phyloP scores from a whole-genome alignment of 2,888 invertebrate genomes.

The Gnatocerus cornutus region DNA sequence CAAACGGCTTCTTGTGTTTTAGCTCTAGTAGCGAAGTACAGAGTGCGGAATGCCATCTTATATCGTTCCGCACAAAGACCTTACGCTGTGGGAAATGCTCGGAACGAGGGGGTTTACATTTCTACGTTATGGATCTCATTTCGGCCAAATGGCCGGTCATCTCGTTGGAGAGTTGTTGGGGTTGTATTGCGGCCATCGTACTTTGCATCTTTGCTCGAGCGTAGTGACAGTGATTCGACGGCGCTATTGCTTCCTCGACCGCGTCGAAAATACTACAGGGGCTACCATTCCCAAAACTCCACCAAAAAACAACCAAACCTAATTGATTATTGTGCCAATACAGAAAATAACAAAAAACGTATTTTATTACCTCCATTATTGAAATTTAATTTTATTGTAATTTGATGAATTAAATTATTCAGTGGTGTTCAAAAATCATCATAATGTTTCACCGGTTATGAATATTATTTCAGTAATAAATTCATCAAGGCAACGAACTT shows the following conservation, averaged over 20 bases:
- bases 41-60: conserved; percentile 60
- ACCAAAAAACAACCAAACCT: conserved; percentile 1
- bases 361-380: no score
- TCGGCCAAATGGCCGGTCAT: conserved; percentile 66
- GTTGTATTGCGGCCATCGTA: conserved; percentile 57
- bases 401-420: no score
- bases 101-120: conserved; percentile 65
- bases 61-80: conserved; percentile 60
- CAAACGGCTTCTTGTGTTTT: conserved; percentile 52
- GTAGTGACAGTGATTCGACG: conserved; percentile 51
- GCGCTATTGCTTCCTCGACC: conserved; percentile 34
- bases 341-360: no score
- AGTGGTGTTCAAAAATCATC: no score
- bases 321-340: no score
- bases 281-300: neutral
- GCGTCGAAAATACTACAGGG: conserved; percentile 24
- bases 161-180: conserved; percentile 65
- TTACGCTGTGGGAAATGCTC: conserved; percentile 62
- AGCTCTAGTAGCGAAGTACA: conserved; percentile 49
- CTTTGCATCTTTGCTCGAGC: conserved; percentile 62
- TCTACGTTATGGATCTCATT: conserved; percentile 68
- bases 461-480: no score
- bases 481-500: no score
- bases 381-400: no score
- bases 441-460: no score